Evolutionary conservation across 1,140 invertebrate species (phyloP).

Genomic region (Halictus rubicundus): DNA sequence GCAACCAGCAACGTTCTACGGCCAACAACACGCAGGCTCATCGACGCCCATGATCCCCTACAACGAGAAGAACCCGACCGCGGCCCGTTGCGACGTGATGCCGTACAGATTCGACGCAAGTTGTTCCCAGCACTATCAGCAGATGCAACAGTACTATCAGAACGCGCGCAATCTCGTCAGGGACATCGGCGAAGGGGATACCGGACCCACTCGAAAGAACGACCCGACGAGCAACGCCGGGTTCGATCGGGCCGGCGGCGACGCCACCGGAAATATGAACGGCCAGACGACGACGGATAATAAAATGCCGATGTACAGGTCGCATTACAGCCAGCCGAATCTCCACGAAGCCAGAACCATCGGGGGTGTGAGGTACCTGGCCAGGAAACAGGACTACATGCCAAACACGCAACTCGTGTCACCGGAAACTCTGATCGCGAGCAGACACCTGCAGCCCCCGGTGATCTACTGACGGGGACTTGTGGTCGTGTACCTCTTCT

Average conservation of each 20-base stretch:
- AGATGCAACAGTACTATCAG: conserved; percentile 48
- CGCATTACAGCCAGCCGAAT: conserved; percentile 34
- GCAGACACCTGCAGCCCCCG: conserved; percentile 39
- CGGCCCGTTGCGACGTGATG: not conserved
- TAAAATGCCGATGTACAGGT: not conserved
- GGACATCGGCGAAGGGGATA: conserved; percentile 45
- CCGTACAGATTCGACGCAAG: conserved; percentile 1
- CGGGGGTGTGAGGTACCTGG: conserved; percentile 63
- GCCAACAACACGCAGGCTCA: not conserved
- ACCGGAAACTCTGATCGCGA: conserved; percentile 33
- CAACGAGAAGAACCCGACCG: conserved; percentile 3
- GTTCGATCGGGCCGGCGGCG: conserved; percentile 44
- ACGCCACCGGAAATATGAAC: conserved; percentile 22
- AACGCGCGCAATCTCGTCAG: conserved; percentile 14
- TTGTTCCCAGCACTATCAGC: conserved; percentile 37
- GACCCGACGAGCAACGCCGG: conserved; percentile 6
- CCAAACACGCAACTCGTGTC: conserved; percentile 36
- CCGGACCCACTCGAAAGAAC: not conserved
- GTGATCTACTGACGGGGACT: conserved; percentile 35
- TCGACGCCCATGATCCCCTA: not conserved
- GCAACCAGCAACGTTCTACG: not conserved
- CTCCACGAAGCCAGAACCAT: conserved; percentile 58
- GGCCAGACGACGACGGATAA: not conserved
- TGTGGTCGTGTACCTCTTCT: too few relatives aligned
- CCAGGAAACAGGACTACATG: conserved; percentile 56